Base-by-base conservation (phyloP, 2,888 invertebrate genomes). In the Bellardia pandia region DNA sequence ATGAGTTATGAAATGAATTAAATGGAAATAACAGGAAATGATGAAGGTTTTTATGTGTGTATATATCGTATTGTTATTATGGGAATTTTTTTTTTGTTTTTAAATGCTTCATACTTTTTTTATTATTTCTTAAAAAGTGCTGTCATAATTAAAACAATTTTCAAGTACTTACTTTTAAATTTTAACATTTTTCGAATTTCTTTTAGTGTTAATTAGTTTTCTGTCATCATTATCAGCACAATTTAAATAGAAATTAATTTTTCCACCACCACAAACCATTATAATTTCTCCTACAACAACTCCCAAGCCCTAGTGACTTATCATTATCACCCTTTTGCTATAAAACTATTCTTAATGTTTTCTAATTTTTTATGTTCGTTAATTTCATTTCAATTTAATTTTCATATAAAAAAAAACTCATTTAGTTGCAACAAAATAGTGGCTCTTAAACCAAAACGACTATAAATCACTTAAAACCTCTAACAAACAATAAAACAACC, bases 391-490 rank as follows among this genome's bases (percentile, higher is more conserved):
- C 40, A 53, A 66, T 79, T 76, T 11, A 68, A 64, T n/a, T 58
- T 60, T 58, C 33, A 53, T 80, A 14, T 66, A 79, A 80, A 83
- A 72, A 86, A 30, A 76, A 71, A n/a, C n/a, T 83, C 79, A 77
- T 83, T 86, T 62, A 72, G 40, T 56, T 66, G 48, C 62, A 77
- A 72, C 62, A 81, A 81, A 75, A 69, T 79, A 79, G 71, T 79
- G 72, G 64, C 14, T 64, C 82, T 82, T 30, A 40, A 77, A 51
- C 9, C 9, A 60, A 40, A 76, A 53, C 60, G n/a, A 13, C 76
- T 42, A 82, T 87, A 85, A 78, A 85, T 84, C 85, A 77, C 78
- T 84, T 80, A 74, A 84, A 85, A 62, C 45, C 37, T 72, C 33
- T 62, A 60, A 37, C 14, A 37, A 37, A 37, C 37, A 6, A 1